Percentiles rank a stretch among this genome's conserved stretches.
These are phyloP conservation scores for Lithobates sylvaticus DNA, from an alignment of 2,797 vertebrate species.

Conservation along the genomic window DNA sequence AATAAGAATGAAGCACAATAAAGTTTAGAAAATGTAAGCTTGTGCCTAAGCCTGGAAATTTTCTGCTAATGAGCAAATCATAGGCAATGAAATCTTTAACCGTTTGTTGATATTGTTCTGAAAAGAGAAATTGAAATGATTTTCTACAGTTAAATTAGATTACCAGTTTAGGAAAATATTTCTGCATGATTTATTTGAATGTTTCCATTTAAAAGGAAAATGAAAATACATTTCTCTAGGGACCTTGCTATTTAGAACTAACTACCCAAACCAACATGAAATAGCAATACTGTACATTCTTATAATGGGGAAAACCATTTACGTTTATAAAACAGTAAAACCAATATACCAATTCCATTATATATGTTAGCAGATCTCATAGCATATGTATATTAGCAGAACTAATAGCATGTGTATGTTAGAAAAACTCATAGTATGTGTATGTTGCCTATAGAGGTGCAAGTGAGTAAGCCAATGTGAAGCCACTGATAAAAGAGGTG, in stretches of 20 bases:
- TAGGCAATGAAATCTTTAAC: neutral
- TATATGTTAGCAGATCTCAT: no score
- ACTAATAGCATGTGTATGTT: no score
- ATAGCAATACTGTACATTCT: neutral
- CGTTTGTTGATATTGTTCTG: neutral
- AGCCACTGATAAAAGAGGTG: no score
- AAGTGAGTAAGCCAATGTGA: no score
- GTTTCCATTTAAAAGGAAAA: neutral
- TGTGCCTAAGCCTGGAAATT: neutral
- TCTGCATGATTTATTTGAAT: neutral
- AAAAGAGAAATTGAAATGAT: neutral
- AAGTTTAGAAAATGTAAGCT: conserved; percentile 26
- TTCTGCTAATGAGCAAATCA: neutral
- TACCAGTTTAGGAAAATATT: neutral
- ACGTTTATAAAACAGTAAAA: no score
- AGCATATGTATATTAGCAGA: no score
- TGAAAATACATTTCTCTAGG: neutral
- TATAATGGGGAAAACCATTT: no score
- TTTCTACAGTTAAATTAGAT: neutral
- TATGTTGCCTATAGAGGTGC: no score
- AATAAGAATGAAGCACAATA: conserved; percentile 34
- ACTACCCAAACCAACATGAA: neutral
- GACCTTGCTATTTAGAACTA: neutral
- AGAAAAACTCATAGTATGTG: no score
- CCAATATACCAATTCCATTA: no score